phyloP scores from a whole-genome alignment of 2,888 invertebrate genomes.

The Carpatolechia fugitivella region DNA sequence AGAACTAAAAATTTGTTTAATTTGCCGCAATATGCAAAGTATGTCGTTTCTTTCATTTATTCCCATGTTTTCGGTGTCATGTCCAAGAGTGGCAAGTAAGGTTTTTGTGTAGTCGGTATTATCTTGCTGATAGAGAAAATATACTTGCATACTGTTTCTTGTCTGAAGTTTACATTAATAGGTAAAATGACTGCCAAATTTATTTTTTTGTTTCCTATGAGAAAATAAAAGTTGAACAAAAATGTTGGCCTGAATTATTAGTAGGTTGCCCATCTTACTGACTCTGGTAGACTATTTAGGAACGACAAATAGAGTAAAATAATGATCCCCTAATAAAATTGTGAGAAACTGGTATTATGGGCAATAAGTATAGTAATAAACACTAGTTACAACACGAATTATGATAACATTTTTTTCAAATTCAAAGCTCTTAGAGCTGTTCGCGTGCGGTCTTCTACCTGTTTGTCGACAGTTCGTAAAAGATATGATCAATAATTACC shows the following conservation, averaged over 20 bases:
- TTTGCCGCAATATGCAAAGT: conserved; percentile 69
- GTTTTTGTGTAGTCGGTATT: conserved; percentile 57
- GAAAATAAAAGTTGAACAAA: too few species aligned
- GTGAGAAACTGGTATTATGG: background rate
- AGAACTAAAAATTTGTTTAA: conserved; percentile 64
- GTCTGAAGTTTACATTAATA: too few species aligned
- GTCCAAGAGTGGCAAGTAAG: conserved; percentile 55
- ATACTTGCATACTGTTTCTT: background rate
- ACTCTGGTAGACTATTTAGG: too few species aligned
- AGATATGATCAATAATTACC: background rate
- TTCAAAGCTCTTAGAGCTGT: background rate
- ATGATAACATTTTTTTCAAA: background rate
- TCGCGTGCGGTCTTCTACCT: background rate
- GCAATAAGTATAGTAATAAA: background rate
- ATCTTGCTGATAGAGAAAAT: conserved; percentile 36
- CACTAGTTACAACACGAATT: too few species aligned
- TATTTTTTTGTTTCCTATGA: too few species aligned
- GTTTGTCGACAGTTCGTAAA: too few species aligned
- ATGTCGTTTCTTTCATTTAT: conserved; percentile 61
- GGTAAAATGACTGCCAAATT: too few species aligned
- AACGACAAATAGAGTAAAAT: too few species aligned
- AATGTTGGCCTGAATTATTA: too few species aligned
- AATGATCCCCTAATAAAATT: too few species aligned
- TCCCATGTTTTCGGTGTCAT: conserved; percentile 64
- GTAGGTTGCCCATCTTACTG: too few species aligned